Base-by-base conservation (phyloP, 2,888 invertebrate genomes). In the Lobophora halterata region DNA sequence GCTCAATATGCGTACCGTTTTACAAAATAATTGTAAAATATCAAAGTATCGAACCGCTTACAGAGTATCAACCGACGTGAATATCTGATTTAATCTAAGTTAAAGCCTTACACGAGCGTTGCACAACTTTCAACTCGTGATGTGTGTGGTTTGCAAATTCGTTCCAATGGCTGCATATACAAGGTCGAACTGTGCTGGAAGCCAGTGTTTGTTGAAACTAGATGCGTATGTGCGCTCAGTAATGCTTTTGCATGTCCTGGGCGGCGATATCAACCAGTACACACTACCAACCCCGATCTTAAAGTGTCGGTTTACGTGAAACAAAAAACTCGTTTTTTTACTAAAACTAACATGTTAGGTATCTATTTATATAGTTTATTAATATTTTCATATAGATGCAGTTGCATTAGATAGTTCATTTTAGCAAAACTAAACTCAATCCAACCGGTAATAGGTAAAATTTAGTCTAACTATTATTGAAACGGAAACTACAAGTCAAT, bases 1-100 rank as follows among this genome's bases (percentile, higher is more conserved):
- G 34, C 52, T 36, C 45, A 54, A 46, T 52, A 51, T 51, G 47
- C 53, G 52, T 51, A 17, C 3, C n/a, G 51, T 45, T 46, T 44
- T 29, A 23, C 31, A 23, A 17, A 17, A 5, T 5, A 17, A 6
- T 17, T n/a, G 17, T 17, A 6, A 17, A 2, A 17, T 17, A 17
- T 5, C 17, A 17, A 17, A 17, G 17, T 17, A 5, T 5, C n/a
- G 17, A 5, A 17, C 17, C 17, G 17, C 3, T 17, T 3, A 6
- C 2, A n/a, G n/a, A n/a, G n/a, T n/a, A n/a, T n/a, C n/a, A n/a
- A n/a, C n/a, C 5, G 21, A 9, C 10, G 3, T 9, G 10, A 10
- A 21, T 24, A 24, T 3, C 24, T 24, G 24, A 24, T 24, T 14
- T 14, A 23, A 19, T 18, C 28, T 5, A 3, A 29, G 29, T 14